These are phyloP conservation scores for Schizopygopsis malacanthus DNA, from an alignment of 2,797 vertebrate species.

Conservation along the genomic window DNA sequence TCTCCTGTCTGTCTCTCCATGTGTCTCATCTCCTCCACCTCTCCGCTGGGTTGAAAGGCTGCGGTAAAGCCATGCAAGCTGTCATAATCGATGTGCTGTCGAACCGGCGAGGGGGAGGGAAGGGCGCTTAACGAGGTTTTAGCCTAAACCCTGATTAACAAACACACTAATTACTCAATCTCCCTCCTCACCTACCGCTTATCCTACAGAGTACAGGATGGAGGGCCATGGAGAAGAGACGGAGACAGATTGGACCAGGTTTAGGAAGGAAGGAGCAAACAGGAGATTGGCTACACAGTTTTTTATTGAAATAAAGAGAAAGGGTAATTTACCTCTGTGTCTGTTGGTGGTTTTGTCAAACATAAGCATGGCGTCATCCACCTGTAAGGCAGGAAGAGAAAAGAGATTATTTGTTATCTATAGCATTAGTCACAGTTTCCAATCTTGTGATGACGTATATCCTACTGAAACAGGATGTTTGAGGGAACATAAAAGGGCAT, in stretches of 20 bases:
- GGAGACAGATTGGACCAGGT: conserved; percentile 38
- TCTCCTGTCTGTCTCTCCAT: conserved; percentile 55
- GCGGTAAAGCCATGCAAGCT: conserved; percentile 76
- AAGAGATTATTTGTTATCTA: background rate
- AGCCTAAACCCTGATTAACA: conserved; percentile 83
- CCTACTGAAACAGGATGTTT: background rate
- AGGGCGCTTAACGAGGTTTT: conserved; percentile 81
- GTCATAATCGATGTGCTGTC: conserved; percentile 83
- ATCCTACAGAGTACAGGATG: conserved; percentile 64
- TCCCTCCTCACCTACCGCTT: conserved; percentile 72
- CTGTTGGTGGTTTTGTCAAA: conserved; percentile 99
- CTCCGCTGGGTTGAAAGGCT: conserved; percentile 69
- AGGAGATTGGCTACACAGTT: conserved; percentile 21
- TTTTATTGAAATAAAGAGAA: conserved; percentile 5
- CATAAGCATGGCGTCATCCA: conserved; percentile 99
- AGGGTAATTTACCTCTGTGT: conserved; percentile 89
- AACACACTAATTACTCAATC: conserved; percentile 83
- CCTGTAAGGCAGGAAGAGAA: conserved; percentile 78
- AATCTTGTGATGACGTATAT: background rate
- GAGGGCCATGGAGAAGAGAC: conserved; percentile 21
- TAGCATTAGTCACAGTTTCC: background rate
- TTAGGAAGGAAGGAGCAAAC: background rate
- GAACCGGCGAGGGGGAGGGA: conserved; percentile 71
- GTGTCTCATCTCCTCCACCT: conserved; percentile 65
- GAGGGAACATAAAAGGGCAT: background rate